Evolutionary conservation across 2,888 invertebrate genomes (phyloP), one percentile per base, ranked within the genome.

Genomic region (Bembecia ichneumoniformis): DNA sequence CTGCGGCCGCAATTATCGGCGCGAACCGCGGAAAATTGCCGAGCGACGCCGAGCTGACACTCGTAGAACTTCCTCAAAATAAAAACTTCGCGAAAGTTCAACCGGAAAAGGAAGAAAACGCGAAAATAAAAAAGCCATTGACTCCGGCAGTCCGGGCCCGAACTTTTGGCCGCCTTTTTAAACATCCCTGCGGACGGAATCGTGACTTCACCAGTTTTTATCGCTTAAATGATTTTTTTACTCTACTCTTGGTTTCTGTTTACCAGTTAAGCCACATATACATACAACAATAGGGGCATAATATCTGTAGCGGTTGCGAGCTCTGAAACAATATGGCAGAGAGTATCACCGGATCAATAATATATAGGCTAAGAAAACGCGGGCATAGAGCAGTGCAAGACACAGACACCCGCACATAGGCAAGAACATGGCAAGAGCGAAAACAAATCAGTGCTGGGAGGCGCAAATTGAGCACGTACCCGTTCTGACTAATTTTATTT

Each of bases 391-490:
- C 59, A 74, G 65, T 51, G 57, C 55, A 58, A 60, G 60, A 60
- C 59, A 64, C 64, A 44, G 44, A 17, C 15, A 28, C 63, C 60
- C 57, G 59, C 59, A 62, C 62, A 66, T 59, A 66, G 66, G 61
- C 56, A 52, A 59, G 58, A 72, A 69, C 77, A 74, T 69, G 75
- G 72, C 71, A 68, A 74, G 77, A 75, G 67, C 75, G 82, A 83
- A 87, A 86, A 86, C 87, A 87, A 87, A 87, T 87, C 87, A 84
- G 83, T 73, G 81, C 77, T 63, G 82, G 83, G 83, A 82, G 84
- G 84, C 84, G 82, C 81, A 84, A 87, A 86, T 87, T 86, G 86
- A 83, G 84, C 86, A 87, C 87, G 87, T 87, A 86, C 82, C 86
- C 82, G 82, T 84, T 84, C 83, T 71, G 79, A 84, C 87, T 87